Percentiles rank a stretch among this genome's conserved stretches.
These are phyloP conservation scores for Drosophila pseudoobscura DNA, from an alignment of 1,140 invertebrate species.

Conservation along the genomic window DNA sequence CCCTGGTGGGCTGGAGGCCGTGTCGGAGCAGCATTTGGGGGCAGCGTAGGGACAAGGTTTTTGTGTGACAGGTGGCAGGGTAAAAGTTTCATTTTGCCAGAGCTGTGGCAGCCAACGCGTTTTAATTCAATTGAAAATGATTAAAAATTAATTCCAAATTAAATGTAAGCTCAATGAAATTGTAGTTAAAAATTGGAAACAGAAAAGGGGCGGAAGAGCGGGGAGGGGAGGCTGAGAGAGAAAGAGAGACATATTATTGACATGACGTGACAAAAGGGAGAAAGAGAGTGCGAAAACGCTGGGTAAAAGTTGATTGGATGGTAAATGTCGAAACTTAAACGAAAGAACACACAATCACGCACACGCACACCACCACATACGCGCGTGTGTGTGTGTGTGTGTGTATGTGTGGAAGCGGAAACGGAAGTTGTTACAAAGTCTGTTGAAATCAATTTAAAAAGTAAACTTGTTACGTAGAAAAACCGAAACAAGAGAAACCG, in stretches of 20 bases:
- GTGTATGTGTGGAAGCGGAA: slow-evolving; percentile 49
- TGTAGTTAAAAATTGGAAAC: slow-evolving; percentile 41
- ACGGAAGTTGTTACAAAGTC: slow-evolving; percentile 76
- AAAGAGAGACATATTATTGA: slow-evolving; percentile 20
- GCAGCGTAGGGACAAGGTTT: not conserved
- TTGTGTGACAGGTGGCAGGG: not conserved
- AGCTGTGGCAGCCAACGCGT: slow-evolving; percentile 39
- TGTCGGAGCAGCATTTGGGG: not conserved
- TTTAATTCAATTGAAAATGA: slow-evolving; percentile 75
- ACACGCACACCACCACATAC: slow-evolving; percentile 14
- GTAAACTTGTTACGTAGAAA: slow-evolving; percentile 67
- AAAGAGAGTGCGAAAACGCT: not conserved
- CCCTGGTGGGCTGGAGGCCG: not conserved
- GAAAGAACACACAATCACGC: too few species aligned
- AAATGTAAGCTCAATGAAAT: slow-evolving; percentile 71
- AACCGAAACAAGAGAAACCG: slow-evolving; percentile 31
- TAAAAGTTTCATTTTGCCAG: slow-evolving; percentile 19
- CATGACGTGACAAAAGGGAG: slow-evolving; percentile 28
- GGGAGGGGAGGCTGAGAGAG: slow-evolving; percentile 19
- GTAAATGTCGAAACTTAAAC: slow-evolving; percentile 66
- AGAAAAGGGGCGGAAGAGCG: too few species aligned
- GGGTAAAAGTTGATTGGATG: slow-evolving; percentile 35
- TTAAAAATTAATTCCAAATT: slow-evolving; percentile 80
- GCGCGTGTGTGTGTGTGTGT: slow-evolving; percentile 22
- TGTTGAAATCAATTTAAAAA: slow-evolving; percentile 78